Conservation (phyloP, 2,113 vertebrate genomes). For the Gila orcuttii region DNA sequence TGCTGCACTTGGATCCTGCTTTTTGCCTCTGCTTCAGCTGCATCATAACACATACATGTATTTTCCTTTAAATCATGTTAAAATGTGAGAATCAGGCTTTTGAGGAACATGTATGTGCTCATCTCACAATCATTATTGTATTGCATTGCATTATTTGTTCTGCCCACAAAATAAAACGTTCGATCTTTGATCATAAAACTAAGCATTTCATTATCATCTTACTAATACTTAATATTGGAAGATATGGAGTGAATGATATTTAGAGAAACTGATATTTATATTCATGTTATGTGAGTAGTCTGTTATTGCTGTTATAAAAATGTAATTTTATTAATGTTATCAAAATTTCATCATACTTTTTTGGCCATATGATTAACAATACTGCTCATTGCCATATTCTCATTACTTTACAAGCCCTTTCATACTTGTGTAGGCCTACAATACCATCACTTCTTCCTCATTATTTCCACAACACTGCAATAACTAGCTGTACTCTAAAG, state of each 20-base stretch:
- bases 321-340: not conserved
- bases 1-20: no score
- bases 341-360: not conserved
- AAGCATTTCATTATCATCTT: not conserved
- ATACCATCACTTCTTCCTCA: not conserved
- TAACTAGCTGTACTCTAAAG: not conserved
- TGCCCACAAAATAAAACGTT: not conserved
- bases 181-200: no score
- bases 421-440: not conserved
- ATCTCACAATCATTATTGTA: not conserved
- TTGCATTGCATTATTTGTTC: not conserved
- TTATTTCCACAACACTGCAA: conserved; percentile 4
- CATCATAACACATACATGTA: no score
- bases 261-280: not conserved
- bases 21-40: no score
- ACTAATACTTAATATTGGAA: not conserved
- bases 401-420: not conserved
- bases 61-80: no score
- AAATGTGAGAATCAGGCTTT: no score
- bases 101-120: no score
- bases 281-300: not conserved
- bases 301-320: not conserved
- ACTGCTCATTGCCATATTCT: no score
- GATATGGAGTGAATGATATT: no score
- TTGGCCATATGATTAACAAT: not conserved